A percentile compares a stretch with the other conserved stretches of the same genome.
Evolutionary conservation across 2,113 vertebrate species (phyloP).

Genomic region (Phyllostomus hastatus): DNA sequence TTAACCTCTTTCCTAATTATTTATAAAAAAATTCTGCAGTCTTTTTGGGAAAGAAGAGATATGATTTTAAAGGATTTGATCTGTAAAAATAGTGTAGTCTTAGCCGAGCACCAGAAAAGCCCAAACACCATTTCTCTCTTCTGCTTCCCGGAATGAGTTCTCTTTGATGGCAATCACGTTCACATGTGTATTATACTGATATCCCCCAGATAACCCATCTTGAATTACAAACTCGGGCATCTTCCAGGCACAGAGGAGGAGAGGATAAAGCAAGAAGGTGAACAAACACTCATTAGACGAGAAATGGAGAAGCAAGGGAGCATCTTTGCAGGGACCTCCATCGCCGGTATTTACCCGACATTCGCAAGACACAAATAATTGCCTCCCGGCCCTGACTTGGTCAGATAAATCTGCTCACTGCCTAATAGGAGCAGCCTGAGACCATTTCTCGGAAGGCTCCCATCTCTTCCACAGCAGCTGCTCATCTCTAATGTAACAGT

Average conservation of each 20-base stretch:
- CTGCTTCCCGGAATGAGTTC: slow-evolving; percentile 5
- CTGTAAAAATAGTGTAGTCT: slow-evolving; percentile 27
- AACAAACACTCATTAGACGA: slow-evolving; percentile 67
- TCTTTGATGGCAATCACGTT: slow-evolving; percentile 63
- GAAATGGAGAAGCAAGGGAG: slow-evolving; percentile 63
- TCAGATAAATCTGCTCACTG: slow-evolving; percentile 62
- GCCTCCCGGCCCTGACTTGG: slow-evolving; percentile 70
- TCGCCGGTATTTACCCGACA: slow-evolving; percentile 17
- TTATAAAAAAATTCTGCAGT: not conserved
- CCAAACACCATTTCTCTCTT: slow-evolving; percentile 7
- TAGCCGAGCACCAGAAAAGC: slow-evolving; percentile 8
- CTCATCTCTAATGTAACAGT: slow-evolving; percentile 76
- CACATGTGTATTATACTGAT: slow-evolving; percentile 59
- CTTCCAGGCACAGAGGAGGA: slow-evolving; percentile 68
- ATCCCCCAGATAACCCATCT: slow-evolving; percentile 72
- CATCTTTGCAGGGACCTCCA: slow-evolving; percentile 37
- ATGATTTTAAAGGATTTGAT: slow-evolving; percentile 43
- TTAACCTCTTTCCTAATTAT: slow-evolving; percentile 31
- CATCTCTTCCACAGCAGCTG: slow-evolving; percentile 70
- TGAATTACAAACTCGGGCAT: slow-evolving; percentile 77
- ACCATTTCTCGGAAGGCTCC: slow-evolving; percentile 61
- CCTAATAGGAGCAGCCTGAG: slow-evolving; percentile 65
- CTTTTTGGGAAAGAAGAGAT: slow-evolving; percentile 3
- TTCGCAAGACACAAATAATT: slow-evolving; percentile 38
- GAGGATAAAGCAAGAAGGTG: slow-evolving; percentile 73